phyloP scores from a whole-genome alignment of 2,113 vertebrate genomes.

The Thunnus maccoyii region DNA sequence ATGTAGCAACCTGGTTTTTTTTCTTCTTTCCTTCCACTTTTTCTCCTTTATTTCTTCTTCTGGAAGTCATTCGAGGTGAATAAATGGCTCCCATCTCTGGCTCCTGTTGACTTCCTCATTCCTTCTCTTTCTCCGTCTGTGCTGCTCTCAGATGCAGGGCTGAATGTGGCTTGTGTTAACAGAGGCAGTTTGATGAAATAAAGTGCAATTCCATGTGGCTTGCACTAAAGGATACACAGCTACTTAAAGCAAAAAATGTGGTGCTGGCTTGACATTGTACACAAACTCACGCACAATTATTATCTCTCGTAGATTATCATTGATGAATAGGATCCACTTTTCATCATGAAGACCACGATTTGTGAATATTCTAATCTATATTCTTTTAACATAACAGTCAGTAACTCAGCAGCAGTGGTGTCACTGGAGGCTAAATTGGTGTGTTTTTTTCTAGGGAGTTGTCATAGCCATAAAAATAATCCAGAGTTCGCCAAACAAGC shows the following conservation, averaged over 20 bases:
- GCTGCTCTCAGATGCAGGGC: constrained; percentile 45
- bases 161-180: constrained; percentile 58
- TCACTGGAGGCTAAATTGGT: constrained; percentile 1
- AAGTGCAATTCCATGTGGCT: constrained; percentile 28
- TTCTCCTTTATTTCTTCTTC: background rate
- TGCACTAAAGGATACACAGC: constrained; percentile 14
- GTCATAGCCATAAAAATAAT: constrained; percentile 38
- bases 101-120: constrained; percentile 36
- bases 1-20: constrained; percentile 28
- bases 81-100: constrained; percentile 55
- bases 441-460: constrained; percentile 31
- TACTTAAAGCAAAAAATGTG: background rate
- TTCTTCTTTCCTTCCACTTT: constrained; percentile 3
- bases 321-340: background rate
- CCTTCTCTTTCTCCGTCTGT: constrained; percentile 33
- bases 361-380: background rate
- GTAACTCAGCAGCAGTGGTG: constrained; percentile 9
- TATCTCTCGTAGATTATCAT: background rate
- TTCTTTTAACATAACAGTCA: background rate
- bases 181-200: background rate
- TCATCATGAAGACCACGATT: too few relatives aligned
- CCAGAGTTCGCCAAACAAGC: constrained; percentile 40
- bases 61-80: constrained; percentile 67
- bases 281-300: background rate
- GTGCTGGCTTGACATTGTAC: background rate